phyloP scores from a whole-genome alignment of 2,113 vertebrate species.

The Thymallus thymallus region DNA sequence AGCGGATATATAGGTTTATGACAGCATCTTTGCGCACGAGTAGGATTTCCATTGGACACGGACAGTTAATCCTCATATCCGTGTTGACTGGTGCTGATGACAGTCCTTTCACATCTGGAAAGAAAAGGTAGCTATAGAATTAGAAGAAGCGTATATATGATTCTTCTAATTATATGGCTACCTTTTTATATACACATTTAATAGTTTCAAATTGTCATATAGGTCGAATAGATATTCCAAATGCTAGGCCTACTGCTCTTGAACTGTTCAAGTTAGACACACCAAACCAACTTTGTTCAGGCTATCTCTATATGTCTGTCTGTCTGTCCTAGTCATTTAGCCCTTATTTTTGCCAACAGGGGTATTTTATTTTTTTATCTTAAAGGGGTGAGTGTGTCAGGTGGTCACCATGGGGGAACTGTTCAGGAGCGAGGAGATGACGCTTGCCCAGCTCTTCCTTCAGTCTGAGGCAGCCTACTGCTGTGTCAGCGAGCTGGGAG shows the following conservation, averaged over 20 bases:
- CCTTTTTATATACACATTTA: neutral
- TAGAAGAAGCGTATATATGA: neutral
- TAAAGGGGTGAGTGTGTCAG: neutral
- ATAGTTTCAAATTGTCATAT: neutral
- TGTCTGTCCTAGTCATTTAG: neutral
- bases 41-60: neutral
- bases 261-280: too few relatives aligned
- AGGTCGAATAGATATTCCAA: neutral
- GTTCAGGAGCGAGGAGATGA: conserved; percentile 95
- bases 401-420: conserved; percentile 85
- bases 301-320: neutral
- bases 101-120: neutral
- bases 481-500: conserved; percentile 93
- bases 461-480: conserved; percentile 95
- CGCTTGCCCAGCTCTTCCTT: conserved; percentile 91
- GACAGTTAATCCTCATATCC: neutral
- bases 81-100: neutral
- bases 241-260: too few relatives aligned
- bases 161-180: too few relatives aligned
- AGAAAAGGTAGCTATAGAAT: neutral
- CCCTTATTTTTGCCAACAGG: neutral
- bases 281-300: neutral
- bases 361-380: neutral
- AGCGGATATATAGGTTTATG: neutral
- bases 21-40: neutral